Conservation (phyloP, 2,888 invertebrate genomes). For the Lycaena phlaeas region DNA sequence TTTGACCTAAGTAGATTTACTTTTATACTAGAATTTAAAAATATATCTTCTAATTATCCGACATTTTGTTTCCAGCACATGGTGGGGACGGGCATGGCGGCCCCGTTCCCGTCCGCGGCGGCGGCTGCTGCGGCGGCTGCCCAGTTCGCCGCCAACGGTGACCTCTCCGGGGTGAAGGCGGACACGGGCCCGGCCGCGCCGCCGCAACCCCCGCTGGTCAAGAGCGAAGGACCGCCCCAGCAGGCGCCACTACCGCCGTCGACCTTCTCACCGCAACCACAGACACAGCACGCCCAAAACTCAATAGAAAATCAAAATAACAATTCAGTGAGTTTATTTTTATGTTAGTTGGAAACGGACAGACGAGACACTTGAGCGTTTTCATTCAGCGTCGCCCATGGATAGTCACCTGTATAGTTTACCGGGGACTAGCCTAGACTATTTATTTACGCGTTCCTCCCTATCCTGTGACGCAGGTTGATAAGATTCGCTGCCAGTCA, state of each 20-base stretch:
- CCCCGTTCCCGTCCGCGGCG: conserved; percentile 79
- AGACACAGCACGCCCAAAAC: conserved; percentile 57
- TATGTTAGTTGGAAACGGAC: no score
- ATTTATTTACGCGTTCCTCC: no score
- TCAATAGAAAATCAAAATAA: conserved; percentile 75
- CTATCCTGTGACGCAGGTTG: no score
- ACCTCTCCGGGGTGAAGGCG: conserved; percentile 66
- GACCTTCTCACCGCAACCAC: conserved; percentile 63
- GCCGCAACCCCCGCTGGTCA: conserved; percentile 61
- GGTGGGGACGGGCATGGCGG: conserved; percentile 92
- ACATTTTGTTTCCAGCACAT: conserved; percentile 82
- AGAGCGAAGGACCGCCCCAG: conserved; percentile 66
- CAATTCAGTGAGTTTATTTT: conserved; percentile 56
- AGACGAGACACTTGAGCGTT: no score
- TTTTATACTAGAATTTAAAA: no score
- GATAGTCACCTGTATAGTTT: no score
- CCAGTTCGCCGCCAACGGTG: conserved; percentile 71
- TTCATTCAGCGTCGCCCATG: no score
- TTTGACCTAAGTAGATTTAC: no score
- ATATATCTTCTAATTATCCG: not conserved
- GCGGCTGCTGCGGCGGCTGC: conserved; percentile 76
- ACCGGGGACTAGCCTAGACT: no score
- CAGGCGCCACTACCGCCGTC: conserved; percentile 54
- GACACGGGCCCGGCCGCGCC: conserved; percentile 52
- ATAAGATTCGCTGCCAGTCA: no score